Percentiles rank a stretch among this genome's conserved stretches.
phyloP scores from a whole-genome alignment of 2,888 invertebrate species.

The Liposcelis brunnea region DNA sequence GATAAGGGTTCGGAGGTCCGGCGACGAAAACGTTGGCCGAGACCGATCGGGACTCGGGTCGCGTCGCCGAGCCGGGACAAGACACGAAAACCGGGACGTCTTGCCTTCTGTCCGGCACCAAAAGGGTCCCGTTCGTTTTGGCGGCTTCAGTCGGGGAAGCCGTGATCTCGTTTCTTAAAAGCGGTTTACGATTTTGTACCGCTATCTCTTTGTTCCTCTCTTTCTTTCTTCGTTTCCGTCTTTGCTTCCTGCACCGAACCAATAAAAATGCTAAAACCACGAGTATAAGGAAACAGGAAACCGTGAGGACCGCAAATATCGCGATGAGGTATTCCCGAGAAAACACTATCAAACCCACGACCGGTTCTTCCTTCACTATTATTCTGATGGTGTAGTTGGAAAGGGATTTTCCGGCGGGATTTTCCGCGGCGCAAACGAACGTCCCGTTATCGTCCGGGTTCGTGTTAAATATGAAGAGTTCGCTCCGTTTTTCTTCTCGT shows the following conservation, averaged over 20 bases:
- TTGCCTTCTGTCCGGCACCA: conserved; percentile 34
- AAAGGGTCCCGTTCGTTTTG: conserved; percentile 34
- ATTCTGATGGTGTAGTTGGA: conserved; percentile 69
- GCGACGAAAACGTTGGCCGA: conserved; percentile 14
- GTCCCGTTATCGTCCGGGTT: conserved; percentile 68
- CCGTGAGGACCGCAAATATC: conserved; percentile 36
- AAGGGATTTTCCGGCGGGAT: conserved; percentile 60
- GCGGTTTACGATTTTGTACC: conserved; percentile 30
- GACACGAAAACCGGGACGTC: conserved; percentile 30
- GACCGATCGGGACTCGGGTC: conserved; percentile 9
- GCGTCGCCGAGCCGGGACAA: conserved; percentile 14
- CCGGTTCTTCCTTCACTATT: conserved; percentile 52
- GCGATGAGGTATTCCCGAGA: conserved; percentile 53
- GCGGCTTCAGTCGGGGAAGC: conserved; percentile 20
- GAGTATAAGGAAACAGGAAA: conserved; percentile 41
- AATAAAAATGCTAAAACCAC: conserved; percentile 46
- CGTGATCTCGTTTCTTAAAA: conserved; percentile 22
- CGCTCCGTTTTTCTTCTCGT: conserved; percentile 56
- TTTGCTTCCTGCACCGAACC: conserved; percentile 24
- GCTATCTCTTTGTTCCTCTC: conserved; percentile 43
- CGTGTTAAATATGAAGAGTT: conserved; percentile 60
- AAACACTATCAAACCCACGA: conserved; percentile 47
- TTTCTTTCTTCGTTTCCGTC: conserved; percentile 37
- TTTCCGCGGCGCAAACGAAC: conserved; percentile 71
- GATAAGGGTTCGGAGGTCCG: conserved; percentile 27